These are phyloP conservation scores for Apis laboriosa DNA, from an alignment of 1,140 invertebrate species.

Conservation along the genomic window DNA sequence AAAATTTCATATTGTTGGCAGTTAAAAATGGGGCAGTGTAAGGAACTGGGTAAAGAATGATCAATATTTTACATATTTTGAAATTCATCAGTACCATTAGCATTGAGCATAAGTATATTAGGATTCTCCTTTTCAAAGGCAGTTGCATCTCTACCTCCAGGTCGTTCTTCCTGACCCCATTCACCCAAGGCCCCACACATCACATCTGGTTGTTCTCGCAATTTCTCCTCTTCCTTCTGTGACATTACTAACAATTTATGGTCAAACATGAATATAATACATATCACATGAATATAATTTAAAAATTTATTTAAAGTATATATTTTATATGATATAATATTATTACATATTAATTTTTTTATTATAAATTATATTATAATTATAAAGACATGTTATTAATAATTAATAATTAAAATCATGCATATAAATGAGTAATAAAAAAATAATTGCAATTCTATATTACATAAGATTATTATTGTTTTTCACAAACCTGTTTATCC, in stretches of 20 bases:
- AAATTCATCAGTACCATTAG: constrained; percentile 86
- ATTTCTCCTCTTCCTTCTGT: constrained; percentile 85
- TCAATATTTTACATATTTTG: constrained; percentile 86
- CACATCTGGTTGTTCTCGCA: constrained; percentile 86
- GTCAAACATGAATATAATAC: constrained; percentile 46
- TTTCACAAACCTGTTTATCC: constrained; percentile 87
- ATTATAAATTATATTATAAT: constrained; percentile 27
- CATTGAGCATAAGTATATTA: constrained; percentile 88
- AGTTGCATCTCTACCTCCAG: constrained; percentile 84
- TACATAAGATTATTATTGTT: constrained; percentile 40
- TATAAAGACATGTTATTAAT: background rate
- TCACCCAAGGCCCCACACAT: constrained; percentile 85
- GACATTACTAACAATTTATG: constrained; percentile 77
- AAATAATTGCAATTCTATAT: background rate
- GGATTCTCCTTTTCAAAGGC: constrained; percentile 90
- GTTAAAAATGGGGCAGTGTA: constrained; percentile 32
- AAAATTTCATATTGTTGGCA: constrained; percentile 11
- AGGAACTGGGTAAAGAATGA: background rate
- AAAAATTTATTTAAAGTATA: constrained; percentile 39
- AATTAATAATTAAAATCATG: background rate
- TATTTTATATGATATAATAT: constrained; percentile 2
- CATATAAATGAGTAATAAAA: background rate
- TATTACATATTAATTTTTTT: constrained; percentile 7
- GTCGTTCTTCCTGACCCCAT: constrained; percentile 87
- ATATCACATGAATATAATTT: constrained; percentile 13